These are phyloP conservation scores for Agapostemon virescens DNA, from an alignment of 2,888 invertebrate genomes.

Conservation along the genomic window DNA sequence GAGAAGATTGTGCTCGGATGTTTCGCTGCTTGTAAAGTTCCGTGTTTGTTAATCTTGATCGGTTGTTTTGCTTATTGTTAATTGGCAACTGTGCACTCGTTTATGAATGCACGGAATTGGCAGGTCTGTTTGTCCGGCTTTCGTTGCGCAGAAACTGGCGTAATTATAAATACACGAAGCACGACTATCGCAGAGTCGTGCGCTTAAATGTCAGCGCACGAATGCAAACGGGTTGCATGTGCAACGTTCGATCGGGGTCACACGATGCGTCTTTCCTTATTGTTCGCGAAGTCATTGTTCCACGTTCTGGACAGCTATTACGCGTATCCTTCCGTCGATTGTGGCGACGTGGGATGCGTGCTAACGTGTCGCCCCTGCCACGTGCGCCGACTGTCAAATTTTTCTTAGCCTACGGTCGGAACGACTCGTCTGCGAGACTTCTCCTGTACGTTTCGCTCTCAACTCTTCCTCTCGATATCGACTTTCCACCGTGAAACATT, in stretches of 20 bases:
- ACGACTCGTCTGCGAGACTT: neutral
- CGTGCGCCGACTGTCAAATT: slow-evolving; percentile 48
- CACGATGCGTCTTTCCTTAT: slow-evolving; percentile 44
- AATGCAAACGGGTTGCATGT: slow-evolving; percentile 29
- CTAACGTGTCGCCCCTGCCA: slow-evolving; percentile 40
- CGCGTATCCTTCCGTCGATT: slow-evolving; percentile 59
- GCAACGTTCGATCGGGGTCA: slow-evolving; percentile 47
- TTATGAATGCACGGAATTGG: too few species aligned
- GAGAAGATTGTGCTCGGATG: too few species aligned
- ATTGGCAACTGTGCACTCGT: too few species aligned
- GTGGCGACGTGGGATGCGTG: slow-evolving; percentile 43
- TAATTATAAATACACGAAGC: slow-evolving; percentile 49
- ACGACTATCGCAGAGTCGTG: slow-evolving; percentile 39
- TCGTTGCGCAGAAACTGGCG: slow-evolving; percentile 10
- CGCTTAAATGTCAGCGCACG: slow-evolving; percentile 53
- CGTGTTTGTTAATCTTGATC: too few species aligned
- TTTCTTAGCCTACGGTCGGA: neutral
- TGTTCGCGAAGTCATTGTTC: slow-evolving; percentile 41
- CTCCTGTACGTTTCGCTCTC: neutral
- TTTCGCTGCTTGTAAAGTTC: too few species aligned
- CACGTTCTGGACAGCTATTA: slow-evolving; percentile 53
- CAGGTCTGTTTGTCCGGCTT: neutral
- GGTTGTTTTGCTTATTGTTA: too few species aligned
- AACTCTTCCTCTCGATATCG: neutral
- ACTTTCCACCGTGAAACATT: neutral